Conservation (phyloP, 2,888 invertebrate genomes). For the Watsonalla cultraria region DNA sequence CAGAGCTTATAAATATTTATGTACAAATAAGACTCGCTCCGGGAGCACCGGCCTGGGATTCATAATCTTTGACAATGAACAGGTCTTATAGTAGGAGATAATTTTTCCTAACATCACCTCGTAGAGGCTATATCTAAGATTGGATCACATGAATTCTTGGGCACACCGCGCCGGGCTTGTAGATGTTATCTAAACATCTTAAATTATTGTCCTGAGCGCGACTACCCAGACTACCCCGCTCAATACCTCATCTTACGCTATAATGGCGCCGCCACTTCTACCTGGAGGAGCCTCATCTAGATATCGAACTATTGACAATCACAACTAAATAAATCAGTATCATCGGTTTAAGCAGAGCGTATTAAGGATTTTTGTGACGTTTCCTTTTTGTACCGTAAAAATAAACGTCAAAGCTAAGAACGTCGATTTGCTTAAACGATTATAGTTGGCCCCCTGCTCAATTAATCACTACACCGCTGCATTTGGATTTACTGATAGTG, state of each 20-base stretch:
- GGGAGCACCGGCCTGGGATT: constrained; percentile 35
- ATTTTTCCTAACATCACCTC: constrained; percentile 71
- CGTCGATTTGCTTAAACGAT: no score
- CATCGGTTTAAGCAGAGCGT: no score
- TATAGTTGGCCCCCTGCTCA: no score
- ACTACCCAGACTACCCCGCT: constrained; percentile 44
- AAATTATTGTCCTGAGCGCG: constrained; percentile 68
- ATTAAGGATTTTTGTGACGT: no score
- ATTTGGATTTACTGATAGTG: no score
- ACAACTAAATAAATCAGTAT: no score
- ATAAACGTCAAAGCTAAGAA: no score
- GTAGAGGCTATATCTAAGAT: constrained; percentile 64
- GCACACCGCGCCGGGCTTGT: constrained; percentile 68
- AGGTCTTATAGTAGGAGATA: constrained; percentile 51
- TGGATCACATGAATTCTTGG: constrained; percentile 74
- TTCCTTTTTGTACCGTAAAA: no score
- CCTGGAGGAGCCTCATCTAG: not conserved
- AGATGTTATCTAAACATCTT: constrained; percentile 75
- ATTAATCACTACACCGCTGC: no score
- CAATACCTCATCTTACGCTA: constrained; percentile 48
- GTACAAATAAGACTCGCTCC: constrained; percentile 32
- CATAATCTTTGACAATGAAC: constrained; percentile 62
- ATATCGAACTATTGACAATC: not conserved
- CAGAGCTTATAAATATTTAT: constrained; percentile 34
- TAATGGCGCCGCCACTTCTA: constrained; percentile 37